These are phyloP conservation scores for Anguilla obscura DNA, from an alignment of 2,797 vertebrate species.

Conservation along the genomic window DNA sequence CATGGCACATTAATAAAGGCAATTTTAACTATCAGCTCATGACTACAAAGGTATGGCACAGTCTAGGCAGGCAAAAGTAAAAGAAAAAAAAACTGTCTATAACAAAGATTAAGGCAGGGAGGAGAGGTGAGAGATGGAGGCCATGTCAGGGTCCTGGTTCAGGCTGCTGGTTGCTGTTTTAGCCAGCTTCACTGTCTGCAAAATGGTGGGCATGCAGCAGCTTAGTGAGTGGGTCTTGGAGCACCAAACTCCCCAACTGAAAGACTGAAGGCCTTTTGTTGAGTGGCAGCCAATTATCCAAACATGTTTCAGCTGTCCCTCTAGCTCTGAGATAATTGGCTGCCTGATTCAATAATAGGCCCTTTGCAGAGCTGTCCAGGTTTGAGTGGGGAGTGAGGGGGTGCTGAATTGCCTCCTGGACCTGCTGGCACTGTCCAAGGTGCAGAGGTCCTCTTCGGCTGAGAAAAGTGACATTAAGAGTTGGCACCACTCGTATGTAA, in stretches of 20 bases:
- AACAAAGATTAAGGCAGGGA: background rate
- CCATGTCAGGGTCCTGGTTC: background rate
- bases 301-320: background rate
- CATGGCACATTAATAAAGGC: background rate
- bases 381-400: background rate
- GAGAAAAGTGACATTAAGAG: background rate
- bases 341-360: conserved; percentile 8
- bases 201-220: background rate
- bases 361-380: background rate
- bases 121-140: background rate
- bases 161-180: background rate
- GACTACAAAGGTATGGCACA: background rate
- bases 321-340: conserved; percentile 11
- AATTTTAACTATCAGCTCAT: background rate
- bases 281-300: background rate
- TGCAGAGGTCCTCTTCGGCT: background rate
- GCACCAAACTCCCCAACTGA: background rate
- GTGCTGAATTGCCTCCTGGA: background rate
- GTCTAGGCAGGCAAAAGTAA: background rate
- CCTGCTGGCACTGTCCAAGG: background rate
- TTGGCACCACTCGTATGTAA: background rate
- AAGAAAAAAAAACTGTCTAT: too few species aligned
- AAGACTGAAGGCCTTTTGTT: background rate
- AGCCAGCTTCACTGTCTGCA: background rate
- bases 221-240: background rate